Conservation (phyloP, 1,140 invertebrate species). For the Aphelenchoides fujianensis region DNA sequence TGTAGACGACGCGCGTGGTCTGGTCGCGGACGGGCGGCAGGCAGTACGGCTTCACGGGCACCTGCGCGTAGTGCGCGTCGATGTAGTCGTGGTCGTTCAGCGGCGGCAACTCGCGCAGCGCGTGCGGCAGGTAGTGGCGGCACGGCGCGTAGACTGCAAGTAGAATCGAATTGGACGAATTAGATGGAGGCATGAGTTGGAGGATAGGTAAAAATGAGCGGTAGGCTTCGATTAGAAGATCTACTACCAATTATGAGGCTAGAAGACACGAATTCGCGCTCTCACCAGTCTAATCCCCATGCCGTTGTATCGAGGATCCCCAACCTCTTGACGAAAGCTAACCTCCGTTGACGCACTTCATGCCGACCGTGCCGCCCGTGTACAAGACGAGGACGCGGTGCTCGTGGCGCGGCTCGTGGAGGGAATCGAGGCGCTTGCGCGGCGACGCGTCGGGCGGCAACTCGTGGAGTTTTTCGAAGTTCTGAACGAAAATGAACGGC, state of each 20-base stretch:
- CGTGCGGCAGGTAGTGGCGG: slow-evolving; percentile 56
- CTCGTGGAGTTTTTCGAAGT: background rate
- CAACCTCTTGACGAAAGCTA: slow-evolving; percentile 12
- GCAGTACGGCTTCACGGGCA: slow-evolving; percentile 45
- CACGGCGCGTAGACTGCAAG: slow-evolving; percentile 58
- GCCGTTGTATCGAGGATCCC: too few species aligned
- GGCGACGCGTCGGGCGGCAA: background rate
- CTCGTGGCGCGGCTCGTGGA: slow-evolving; percentile 36
- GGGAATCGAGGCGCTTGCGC: background rate
- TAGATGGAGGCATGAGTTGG: slow-evolving; percentile 22
- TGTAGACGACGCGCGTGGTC: slow-evolving; percentile 60
- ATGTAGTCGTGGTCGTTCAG: slow-evolving; percentile 60
- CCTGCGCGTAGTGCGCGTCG: slow-evolving; percentile 46
- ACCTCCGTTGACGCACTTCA: slow-evolving; percentile 49
- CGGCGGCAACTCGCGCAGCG: slow-evolving; percentile 58
- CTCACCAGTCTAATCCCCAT: too few species aligned
- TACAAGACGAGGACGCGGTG: slow-evolving; percentile 57
- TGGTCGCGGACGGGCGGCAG: slow-evolving; percentile 54
- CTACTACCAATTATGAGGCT: too few species aligned
- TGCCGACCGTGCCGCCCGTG: slow-evolving; percentile 61
- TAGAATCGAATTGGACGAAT: too few species aligned
- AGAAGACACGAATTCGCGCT: too few species aligned
- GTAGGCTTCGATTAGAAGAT: too few species aligned
- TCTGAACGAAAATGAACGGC: slow-evolving; percentile 1
- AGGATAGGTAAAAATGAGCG: too few species aligned